These are phyloP conservation scores for Corythornis vintsioides DNA, from an alignment of 2,113 vertebrate species.

Conservation along the genomic window DNA sequence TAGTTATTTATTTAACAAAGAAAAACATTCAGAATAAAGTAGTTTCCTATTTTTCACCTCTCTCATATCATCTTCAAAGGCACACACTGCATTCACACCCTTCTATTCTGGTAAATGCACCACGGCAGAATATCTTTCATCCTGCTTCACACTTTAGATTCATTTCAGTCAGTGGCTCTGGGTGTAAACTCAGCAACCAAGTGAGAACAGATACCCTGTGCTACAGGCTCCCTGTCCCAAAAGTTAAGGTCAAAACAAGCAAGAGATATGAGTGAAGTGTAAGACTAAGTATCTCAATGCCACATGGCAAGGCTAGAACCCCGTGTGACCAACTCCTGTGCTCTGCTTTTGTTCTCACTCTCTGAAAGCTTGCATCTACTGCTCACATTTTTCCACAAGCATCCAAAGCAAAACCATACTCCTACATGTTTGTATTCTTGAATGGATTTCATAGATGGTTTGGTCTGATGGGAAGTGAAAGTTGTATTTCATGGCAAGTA, in stretches of 20 bases:
- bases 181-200: background rate
- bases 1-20: background rate
- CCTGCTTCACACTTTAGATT: background rate
- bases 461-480: background rate
- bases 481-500: background rate
- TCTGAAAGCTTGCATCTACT: background rate
- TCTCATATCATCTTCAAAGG: background rate
- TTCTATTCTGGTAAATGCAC: rapidly evolving
- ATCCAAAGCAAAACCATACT: background rate
- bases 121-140: background rate
- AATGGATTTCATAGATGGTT: background rate
- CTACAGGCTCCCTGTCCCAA: background rate
- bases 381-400: background rate
- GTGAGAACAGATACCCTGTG: background rate
- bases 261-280: background rate
- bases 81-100: background rate
- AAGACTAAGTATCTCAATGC: background rate
- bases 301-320: background rate
- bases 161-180: background rate
- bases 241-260: background rate
- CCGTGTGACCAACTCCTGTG: background rate
- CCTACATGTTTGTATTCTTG: background rate
- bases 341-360: background rate
- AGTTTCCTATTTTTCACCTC: background rate
- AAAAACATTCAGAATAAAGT: background rate